These are phyloP conservation scores for Dendroctonus valens DNA, from an alignment of 1,140 invertebrate genomes.

Conservation along the genomic window DNA sequence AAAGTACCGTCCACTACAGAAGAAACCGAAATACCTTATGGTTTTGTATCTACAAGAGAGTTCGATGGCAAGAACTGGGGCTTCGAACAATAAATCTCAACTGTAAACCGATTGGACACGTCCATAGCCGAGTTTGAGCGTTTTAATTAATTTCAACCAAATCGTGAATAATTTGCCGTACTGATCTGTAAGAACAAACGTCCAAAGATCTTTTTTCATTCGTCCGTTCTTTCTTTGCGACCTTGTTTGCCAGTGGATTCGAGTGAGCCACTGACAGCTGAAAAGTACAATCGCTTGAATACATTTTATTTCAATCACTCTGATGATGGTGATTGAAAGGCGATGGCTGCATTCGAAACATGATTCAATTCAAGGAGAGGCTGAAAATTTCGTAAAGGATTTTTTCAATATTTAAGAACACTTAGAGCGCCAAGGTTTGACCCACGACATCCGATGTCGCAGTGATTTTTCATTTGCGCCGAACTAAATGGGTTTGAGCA, in stretches of 20 bases:
- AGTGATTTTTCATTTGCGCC: too few relatives aligned
- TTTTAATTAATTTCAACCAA: constrained; percentile 16
- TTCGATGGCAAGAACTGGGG: background rate
- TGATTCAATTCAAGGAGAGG: too few relatives aligned
- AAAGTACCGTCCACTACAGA: background rate
- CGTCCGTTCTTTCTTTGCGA: background rate
- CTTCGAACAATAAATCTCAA: constrained; percentile 18
- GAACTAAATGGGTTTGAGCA: too few relatives aligned
- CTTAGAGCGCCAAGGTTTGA: too few relatives aligned
- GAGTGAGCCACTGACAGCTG: background rate
- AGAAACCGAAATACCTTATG: constrained; percentile 4
- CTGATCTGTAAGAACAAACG: background rate
- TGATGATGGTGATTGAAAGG: too few relatives aligned
- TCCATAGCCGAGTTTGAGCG: constrained; percentile 1
- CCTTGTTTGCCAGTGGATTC: constrained; percentile 8
- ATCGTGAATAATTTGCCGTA: constrained; percentile 5
- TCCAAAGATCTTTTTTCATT: background rate
- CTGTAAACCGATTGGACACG: constrained; percentile 19
- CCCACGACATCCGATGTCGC: too few relatives aligned
- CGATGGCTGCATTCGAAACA: too few relatives aligned
- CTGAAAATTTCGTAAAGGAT: too few relatives aligned
- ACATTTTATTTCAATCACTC: too few relatives aligned
- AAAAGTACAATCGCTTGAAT: background rate
- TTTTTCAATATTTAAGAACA: too few relatives aligned
- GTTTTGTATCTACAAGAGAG: too few relatives aligned